These are phyloP conservation scores for Phymorhynchus buccinoides DNA, from an alignment of 1,140 invertebrate species.

Conservation along the genomic window DNA sequence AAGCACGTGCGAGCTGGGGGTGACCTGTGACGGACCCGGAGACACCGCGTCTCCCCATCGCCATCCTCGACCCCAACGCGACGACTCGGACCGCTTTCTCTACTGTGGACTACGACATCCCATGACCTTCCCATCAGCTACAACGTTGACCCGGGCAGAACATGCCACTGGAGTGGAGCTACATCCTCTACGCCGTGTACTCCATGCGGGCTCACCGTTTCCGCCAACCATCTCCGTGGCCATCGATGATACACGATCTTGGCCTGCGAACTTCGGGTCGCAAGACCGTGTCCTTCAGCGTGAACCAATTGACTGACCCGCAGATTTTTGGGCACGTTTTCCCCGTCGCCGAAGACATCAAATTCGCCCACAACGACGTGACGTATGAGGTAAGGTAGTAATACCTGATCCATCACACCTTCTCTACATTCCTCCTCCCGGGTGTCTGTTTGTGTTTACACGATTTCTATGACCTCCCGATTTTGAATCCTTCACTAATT, in stretches of 20 bases:
- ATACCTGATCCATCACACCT: too few relatives aligned
- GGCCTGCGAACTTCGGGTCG: slow-evolving; percentile 33
- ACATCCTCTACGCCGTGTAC: slow-evolving; percentile 40
- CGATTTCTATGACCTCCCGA: too few relatives aligned
- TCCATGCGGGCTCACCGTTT: slow-evolving; percentile 4
- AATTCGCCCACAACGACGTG: slow-evolving; percentile 42
- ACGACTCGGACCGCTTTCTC: slow-evolving; percentile 41
- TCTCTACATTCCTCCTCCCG: too few relatives aligned
- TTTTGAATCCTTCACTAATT: too few relatives aligned
- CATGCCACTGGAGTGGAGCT: slow-evolving; percentile 18
- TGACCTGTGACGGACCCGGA: slow-evolving; percentile 38
- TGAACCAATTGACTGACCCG: slow-evolving; percentile 29
- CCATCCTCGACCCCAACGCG: background rate
- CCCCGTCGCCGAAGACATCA: slow-evolving; percentile 38
- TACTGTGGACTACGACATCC: background rate
- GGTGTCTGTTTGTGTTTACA: too few relatives aligned
- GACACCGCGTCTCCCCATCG: slow-evolving; percentile 33
- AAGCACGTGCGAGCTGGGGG: slow-evolving; percentile 31
- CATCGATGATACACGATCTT: slow-evolving; percentile 43
- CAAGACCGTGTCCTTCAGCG: background rate
- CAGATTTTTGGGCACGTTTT: slow-evolving; percentile 21
- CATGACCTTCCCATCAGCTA: slow-evolving; percentile 46
- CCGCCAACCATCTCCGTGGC: slow-evolving; percentile 34
- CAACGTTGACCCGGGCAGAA: slow-evolving; percentile 41
- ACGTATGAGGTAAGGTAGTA: slow-evolving; percentile 10